Evolutionary conservation across 1,140 invertebrate genomes (phyloP), one percentile per base, ranked within the genome.

Genomic region (Nephotettix cincticeps): DNA sequence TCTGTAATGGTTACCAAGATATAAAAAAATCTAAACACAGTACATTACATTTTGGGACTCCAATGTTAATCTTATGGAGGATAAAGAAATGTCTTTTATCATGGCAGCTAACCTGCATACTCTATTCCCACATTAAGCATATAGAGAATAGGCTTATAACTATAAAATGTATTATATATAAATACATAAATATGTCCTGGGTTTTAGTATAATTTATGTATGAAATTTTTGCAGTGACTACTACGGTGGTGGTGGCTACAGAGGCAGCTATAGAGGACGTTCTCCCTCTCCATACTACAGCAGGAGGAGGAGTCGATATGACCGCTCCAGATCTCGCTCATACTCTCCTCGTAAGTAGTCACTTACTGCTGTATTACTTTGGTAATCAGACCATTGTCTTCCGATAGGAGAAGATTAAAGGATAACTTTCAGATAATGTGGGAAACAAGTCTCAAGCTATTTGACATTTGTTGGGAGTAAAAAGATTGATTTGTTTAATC

Each of bases 281-380:
- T 89, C 88, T 1, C 88, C 88, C 19, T 89, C 88, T 23, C 88
- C 88, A 9, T 61, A 61, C 71, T 85, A 86, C 74, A 80, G 80
- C 72, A 81, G 83, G 51, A 82, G 85, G 65, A 85, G 86, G 27
- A 78, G 83, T 23, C 82, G 87, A 40, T 91, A 93, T 77, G 91
- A 93, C 73, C 87, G 89, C 61, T 91, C 90, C 23, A 84, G 92
- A 75, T 93, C 92, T 74, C 87, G 92, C 73, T 94, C 93, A 75
- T 94, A 93, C 82, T 92, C 91, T 73, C 93, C 93, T 81, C 91
- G 93, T 94, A 88, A 89, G 88, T 90, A 76, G 74, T 67, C 17
- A n/a, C 40, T 36, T 65, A 25, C 64, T n/a, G n/a, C n/a, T n/a
- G 2, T 1, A 32, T 43, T 4, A 67, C 36, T 61, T 13, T n/a